Evolutionary conservation across 92 coral and sea anemone species (phyloP).

Genomic region (Actinostola sp.): DNA sequence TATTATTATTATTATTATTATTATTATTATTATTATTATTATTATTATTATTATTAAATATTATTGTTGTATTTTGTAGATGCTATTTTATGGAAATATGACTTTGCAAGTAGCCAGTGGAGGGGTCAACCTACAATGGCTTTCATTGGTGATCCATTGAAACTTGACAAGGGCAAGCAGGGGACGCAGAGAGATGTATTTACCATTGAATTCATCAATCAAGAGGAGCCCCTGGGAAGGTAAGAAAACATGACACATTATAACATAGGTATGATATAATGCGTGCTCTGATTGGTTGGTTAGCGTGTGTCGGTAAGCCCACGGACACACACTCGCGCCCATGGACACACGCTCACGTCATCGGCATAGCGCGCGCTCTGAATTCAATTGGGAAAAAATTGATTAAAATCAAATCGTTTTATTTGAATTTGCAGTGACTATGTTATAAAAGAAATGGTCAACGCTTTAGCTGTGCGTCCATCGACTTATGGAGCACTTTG

Average conservation of each 20-base stretch:
- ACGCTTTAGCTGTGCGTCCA: too few relatives aligned
- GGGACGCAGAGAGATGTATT: slow-evolving; percentile 89
- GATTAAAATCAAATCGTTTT: too few relatives aligned
- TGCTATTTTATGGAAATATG: slow-evolving; percentile 65
- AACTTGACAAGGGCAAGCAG: slow-evolving; percentile 68
- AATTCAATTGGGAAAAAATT: too few relatives aligned
- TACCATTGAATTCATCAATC: slow-evolving; percentile 83
- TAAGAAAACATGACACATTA: slow-evolving; percentile 2
- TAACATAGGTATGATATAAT: slow-evolving; percentile 17
- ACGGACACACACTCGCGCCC: too few relatives aligned
- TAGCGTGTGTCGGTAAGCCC: too few relatives aligned
- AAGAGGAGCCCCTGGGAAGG: slow-evolving; percentile 92
- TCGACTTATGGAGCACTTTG: too few relatives aligned
- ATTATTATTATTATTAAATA: background rate
- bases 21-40: background rate
- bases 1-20: background rate
- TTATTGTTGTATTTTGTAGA: slow-evolving; percentile 16
- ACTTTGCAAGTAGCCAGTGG: slow-evolving; percentile 61
- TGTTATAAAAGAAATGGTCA: too few relatives aligned
- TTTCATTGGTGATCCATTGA: slow-evolving; percentile 72
- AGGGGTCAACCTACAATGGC: slow-evolving; percentile 63
- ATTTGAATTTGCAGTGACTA: too few relatives aligned
- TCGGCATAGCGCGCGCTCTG: too few relatives aligned
- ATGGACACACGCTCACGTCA: too few relatives aligned
- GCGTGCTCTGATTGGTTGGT: too few relatives aligned